Evolutionary conservation across 2,797 vertebrate genomes (phyloP).

Genomic region (Pangasius sanitwongsei): DNA sequence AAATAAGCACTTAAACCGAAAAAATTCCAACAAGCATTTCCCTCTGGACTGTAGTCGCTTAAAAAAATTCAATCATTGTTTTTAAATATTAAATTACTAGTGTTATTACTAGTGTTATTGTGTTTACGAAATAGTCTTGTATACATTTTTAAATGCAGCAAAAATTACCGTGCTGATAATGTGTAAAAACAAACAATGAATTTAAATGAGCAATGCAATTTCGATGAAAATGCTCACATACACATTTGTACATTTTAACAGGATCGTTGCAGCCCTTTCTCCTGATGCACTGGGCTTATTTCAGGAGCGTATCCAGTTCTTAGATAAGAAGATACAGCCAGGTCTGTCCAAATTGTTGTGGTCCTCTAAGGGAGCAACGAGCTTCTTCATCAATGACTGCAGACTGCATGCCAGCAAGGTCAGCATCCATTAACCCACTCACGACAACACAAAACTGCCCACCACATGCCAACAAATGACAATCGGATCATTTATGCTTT

Average conservation of each 20-base stretch:
- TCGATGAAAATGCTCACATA: not conserved
- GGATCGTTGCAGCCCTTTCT: slow-evolving; percentile 80
- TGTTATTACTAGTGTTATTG: not conserved
- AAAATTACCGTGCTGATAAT: slow-evolving; percentile 14
- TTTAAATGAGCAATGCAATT: not conserved
- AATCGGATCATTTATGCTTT: not conserved
- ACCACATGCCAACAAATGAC: not conserved
- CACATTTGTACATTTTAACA: slow-evolving; percentile 57
- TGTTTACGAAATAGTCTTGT: slow-evolving; percentile 41
- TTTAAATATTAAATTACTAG: slow-evolving; percentile 48
- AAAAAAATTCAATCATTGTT: slow-evolving; percentile 43
- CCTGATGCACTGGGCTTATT: slow-evolving; percentile 80
- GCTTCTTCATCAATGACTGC: slow-evolving; percentile 80
- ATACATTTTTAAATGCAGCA: slow-evolving; percentile 22
- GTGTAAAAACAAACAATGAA: not conserved
- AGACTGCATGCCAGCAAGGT: slow-evolving; percentile 85
- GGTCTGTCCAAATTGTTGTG: slow-evolving; percentile 83
- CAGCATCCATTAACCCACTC: slow-evolving; percentile 37
- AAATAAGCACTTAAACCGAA: slow-evolving; percentile 56
- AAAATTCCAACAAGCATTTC: slow-evolving; percentile 52
- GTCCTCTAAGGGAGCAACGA: slow-evolving; percentile 77
- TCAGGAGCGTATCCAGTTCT: slow-evolving; percentile 75
- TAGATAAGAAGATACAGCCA: slow-evolving; percentile 84
- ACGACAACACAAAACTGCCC: slow-evolving; percentile 1
- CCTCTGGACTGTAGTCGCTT: slow-evolving; percentile 29